Evolutionary conservation across 2,113 vertebrate species (phyloP).

Genomic region (Aleadryas rufinucha): DNA sequence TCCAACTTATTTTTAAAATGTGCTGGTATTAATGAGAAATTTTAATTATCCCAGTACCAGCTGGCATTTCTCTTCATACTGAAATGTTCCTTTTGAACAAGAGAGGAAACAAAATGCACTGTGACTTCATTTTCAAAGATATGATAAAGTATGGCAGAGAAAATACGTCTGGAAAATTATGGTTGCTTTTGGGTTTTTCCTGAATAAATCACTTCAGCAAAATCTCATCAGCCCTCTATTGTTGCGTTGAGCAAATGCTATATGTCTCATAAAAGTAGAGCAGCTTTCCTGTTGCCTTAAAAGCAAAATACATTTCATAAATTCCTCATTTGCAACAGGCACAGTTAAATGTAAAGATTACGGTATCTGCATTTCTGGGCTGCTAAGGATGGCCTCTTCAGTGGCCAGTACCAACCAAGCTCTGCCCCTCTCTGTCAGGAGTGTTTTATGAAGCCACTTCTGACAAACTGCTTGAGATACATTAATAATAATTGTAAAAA

Average conservation of each 20-base stretch:
- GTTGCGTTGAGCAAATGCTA: neutral
- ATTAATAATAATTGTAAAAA: neutral
- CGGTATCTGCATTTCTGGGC: neutral
- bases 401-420: neutral
- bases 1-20: conserved; percentile 18
- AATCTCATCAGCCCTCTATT: neutral
- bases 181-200: neutral
- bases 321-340: neutral
- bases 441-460: neutral
- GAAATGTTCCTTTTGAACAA: conserved; percentile 40
- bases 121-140: neutral
- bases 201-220: neutral
- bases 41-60: conserved; percentile 38
- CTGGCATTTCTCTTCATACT: conserved; percentile 21
- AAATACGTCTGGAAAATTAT: neutral
- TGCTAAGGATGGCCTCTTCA: neutral
- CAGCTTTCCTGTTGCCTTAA: neutral
- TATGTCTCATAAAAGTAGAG: neutral
- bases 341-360: neutral
- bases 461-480: neutral
- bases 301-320: conserved; percentile 7
- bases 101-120: conserved; percentile 25
- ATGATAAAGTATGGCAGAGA: neutral
- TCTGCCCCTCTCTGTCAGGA: neutral
- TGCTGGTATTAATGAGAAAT: conserved; percentile 45